phyloP scores from a whole-genome alignment of 1,140 invertebrate genomes.

The Nebria ingens region DNA sequence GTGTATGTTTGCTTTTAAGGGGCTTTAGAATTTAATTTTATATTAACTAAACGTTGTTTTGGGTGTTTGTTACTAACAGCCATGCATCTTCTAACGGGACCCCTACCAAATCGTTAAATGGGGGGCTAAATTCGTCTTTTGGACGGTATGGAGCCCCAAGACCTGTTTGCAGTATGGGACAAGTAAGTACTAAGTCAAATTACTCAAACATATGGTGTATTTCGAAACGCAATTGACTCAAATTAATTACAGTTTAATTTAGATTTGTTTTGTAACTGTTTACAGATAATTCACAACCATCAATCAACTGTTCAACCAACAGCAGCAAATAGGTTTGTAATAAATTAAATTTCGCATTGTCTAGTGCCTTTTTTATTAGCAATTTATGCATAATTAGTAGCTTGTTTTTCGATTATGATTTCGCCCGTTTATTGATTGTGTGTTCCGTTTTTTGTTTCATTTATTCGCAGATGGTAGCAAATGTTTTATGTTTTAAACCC shows the following conservation, averaged over 20 bases:
- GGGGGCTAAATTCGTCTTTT: conserved; percentile 25
- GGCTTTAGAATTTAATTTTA: too few species aligned
- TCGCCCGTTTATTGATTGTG: neutral
- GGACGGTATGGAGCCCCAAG: conserved; percentile 49
- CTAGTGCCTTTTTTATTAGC: neutral
- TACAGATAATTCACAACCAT: conserved; percentile 34
- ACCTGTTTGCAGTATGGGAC: conserved; percentile 53
- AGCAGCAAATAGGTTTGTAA: conserved; percentile 26
- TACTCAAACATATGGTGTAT: too few species aligned
- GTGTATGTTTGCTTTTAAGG: too few species aligned
- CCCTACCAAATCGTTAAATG: conserved; percentile 20
- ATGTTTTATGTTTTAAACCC: too few species aligned
- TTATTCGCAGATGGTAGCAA: conserved; percentile 12
- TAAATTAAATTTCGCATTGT: too few species aligned
- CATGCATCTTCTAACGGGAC: conserved; percentile 27
- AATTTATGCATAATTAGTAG: neutral
- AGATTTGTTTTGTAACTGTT: conserved; percentile 11
- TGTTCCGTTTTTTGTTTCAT: neutral
- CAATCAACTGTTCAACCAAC: conserved; percentile 24
- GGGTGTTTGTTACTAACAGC: too few species aligned
- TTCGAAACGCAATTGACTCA: neutral
- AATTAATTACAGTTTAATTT: neutral
- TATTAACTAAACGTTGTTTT: too few species aligned
- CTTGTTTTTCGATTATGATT: neutral
- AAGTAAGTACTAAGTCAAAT: conserved; percentile 40